These are phyloP conservation scores for Masticophis lateralis DNA, from an alignment of 2,797 vertebrate species.

Conservation along the genomic window DNA sequence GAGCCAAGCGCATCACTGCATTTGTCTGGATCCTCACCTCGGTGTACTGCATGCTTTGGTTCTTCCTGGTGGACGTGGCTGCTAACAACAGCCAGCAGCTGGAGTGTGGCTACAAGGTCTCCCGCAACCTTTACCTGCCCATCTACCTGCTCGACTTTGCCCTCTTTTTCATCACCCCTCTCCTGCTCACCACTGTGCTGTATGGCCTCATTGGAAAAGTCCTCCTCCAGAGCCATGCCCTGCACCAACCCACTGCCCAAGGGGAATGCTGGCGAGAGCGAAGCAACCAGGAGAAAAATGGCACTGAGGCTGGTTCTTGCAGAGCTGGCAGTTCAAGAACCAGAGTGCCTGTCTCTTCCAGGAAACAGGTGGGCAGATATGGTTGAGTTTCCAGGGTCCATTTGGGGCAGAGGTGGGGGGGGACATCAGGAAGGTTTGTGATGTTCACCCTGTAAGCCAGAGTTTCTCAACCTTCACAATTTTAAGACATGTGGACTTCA, in stretches of 20 bases:
- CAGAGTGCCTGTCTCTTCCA: constrained; percentile 73
- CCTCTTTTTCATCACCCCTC: constrained; percentile 79
- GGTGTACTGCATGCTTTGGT: constrained; percentile 82
- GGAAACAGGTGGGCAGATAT: constrained; percentile 77
- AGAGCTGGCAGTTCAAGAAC: constrained; percentile 56
- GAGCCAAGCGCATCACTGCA: constrained; percentile 77
- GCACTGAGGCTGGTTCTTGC: constrained; percentile 41
- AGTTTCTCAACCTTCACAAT: not conserved
- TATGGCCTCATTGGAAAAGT: constrained; percentile 79
- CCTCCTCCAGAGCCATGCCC: constrained; percentile 75
- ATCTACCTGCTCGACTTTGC: constrained; percentile 84
- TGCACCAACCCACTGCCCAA: constrained; percentile 62
- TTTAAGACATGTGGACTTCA: not conserved
- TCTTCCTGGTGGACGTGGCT: constrained; percentile 83
- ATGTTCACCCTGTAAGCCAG: not conserved
- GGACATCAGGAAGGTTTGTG: not conserved
- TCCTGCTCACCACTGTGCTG: constrained; percentile 78
- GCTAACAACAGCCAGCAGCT: constrained; percentile 66
- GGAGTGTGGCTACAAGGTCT: constrained; percentile 80
- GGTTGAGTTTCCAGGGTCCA: not conserved
- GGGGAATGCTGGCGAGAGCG: constrained; percentile 43
- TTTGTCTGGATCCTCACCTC: constrained; percentile 78
- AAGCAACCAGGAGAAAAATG: constrained; percentile 62
- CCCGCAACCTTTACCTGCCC: constrained; percentile 81
- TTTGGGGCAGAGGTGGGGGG: not conserved